Evolutionary conservation across 2,797 vertebrate genomes (phyloP), one percentile per base, ranked within the genome.

Genomic region (Acestrorhynchus altus): DNA sequence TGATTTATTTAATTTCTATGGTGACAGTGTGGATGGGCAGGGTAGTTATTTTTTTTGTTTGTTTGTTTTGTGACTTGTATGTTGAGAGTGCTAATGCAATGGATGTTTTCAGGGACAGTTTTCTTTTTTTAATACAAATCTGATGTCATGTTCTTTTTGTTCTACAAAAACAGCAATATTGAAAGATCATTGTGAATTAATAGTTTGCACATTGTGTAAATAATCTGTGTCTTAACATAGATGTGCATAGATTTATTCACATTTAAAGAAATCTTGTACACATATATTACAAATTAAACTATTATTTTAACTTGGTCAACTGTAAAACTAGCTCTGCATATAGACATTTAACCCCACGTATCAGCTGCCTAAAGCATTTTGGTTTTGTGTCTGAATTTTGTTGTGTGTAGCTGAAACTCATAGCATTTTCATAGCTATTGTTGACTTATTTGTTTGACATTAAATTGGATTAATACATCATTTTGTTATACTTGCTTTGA

Each of bases 281-380:
- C 87, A 89, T 89, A 89, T 66, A 75, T 72, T 73, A 74, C 47
- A 57, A 40, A 85, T 83, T 42, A 83, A 83, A 76, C 85, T 84
- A 89, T 90, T 84, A 89, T 90, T 90, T 88, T 90, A 90, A 89
- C 72, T 88, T 89, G 78, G 82, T 78, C 79, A 87, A 91, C 85
- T 83, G 80, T 83, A 90, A 83, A 86, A 83, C 86, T 83, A 87
- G 82, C 83, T 94, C 91, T 97, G 94, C 96, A 95, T 93, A 93
- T 94, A 94, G 95, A 95, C 90, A 92, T 93, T 90, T 76, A 92
- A 94, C 31, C 31, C 31, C 31, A 2, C 31, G 6, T 93, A 97
- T 96, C 97, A 94, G 94, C 94, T 90, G 90, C 94, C 94, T 93
- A 91, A 93, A 94, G 94, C 92, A 94, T 94, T 92, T 91, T 92